These are phyloP conservation scores for Rhimphoctona megacephalus DNA, from an alignment of 2,888 invertebrate species.

Conservation along the genomic window DNA sequence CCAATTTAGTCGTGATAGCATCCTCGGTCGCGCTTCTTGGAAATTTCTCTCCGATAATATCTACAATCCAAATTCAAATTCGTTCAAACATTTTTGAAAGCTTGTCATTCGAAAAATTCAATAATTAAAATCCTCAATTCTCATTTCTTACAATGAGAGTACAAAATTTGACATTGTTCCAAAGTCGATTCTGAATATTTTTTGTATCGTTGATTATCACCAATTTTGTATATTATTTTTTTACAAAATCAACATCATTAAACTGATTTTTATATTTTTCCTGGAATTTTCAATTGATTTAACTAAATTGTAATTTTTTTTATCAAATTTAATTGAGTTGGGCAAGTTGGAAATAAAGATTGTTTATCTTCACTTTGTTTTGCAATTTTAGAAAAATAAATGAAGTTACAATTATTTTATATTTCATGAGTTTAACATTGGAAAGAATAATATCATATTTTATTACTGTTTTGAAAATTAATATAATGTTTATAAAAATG, in stretches of 20 bases:
- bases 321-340: no score
- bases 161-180: not conserved
- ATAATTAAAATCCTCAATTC: not conserved
- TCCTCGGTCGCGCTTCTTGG: constrained; percentile 90
- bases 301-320: no score
- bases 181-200: not conserved
- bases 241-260: not conserved
- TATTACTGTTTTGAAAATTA: not conserved
- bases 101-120: not conserved
- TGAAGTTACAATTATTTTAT: not conserved
- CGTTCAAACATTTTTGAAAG: not conserved
- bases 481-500: not conserved
- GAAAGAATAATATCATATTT: not conserved
- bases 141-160: not conserved
- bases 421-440: not conserved
- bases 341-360: no score
- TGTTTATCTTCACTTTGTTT: not conserved
- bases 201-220: no score
- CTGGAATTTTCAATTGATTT: not conserved
- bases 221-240: not conserved
- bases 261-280: not conserved
- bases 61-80: constrained; percentile 73
- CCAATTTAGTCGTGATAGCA: constrained; percentile 92
- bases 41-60: constrained; percentile 91
- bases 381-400: not conserved